Evolutionary conservation across 2,888 invertebrate genomes (phyloP), one percentile per base, ranked within the genome.

Genomic region (Tetragonisca angustula): DNA sequence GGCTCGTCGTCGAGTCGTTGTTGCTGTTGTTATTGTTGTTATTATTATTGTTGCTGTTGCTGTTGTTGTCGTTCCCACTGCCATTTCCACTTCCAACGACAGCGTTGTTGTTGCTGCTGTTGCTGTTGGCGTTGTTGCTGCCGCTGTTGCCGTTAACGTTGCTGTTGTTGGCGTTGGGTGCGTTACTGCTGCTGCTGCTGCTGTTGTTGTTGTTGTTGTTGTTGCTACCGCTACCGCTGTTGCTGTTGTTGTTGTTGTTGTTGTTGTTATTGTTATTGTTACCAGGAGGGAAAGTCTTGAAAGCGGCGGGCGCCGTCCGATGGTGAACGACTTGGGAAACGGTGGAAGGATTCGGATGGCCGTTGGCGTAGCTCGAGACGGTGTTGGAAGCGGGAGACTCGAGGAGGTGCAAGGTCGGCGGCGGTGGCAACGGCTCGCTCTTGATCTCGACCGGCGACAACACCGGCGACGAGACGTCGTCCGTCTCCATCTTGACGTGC

Each of bases 361-460:
- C 87, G 95, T 94, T 89, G 94, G 94, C 43, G 94, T 94, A 72
- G 95, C 95, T 90, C 67, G 94, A 94, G 78, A 81, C 81, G 73
- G 87, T 94, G 92, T 89, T 92, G 89, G 88, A 59, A 17, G 92
- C 91, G 94, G 94, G 96, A 11, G 96, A 96, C 74, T 95, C 95
- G 92, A 95, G 95, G 15, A 96, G 93, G 88, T 96, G 96, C 61
- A 96, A 92, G 84, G 95, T 96, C 92, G 95, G 96, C 0, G 94
- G 93, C 15, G 95, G 93, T 77, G 89, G 94, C 32, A 95, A 89
- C 17, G 94, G 96, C 94, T 97, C 97, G 90, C 97, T 97, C 95
- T 97, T 97, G 93, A 97, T 97, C 95, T 97, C 97, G 94, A 97
- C 95, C 87, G 97, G 97, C 92, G 97, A 97, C 92, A 97, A 95